phyloP scores from a whole-genome alignment of 2,888 invertebrate species.

The Drosophila suboccidentalis region DNA sequence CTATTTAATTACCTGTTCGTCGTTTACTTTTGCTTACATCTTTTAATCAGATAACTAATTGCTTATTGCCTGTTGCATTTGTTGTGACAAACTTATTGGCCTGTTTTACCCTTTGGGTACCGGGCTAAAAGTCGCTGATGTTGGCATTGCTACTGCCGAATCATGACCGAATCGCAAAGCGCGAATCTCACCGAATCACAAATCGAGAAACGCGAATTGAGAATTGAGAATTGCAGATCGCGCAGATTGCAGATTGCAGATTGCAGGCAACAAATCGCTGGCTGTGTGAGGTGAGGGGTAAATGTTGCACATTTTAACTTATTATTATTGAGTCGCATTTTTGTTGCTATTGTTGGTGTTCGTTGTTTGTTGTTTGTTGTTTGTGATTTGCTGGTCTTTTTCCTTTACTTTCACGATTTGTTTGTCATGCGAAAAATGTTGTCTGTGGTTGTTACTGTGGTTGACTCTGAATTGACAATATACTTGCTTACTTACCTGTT shows the following conservation, averaged over 20 bases:
- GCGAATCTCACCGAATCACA: constrained; percentile 20
- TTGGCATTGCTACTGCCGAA: constrained; percentile 44
- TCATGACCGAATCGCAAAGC: constrained; percentile 59
- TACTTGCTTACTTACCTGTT: constrained; percentile 50
- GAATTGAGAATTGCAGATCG: constrained; percentile 13
- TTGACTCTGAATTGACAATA: constrained; percentile 59
- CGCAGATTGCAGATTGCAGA: constrained; percentile 18
- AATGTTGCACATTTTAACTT: constrained; percentile 23
- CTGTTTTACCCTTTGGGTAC: neutral
- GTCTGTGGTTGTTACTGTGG: constrained; percentile 10
- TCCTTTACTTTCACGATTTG: constrained; percentile 73
- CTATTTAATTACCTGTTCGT: too few relatives aligned
- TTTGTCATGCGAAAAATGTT: constrained; percentile 8
- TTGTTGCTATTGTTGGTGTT: constrained; percentile 18
- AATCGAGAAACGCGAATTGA: constrained; percentile 22
- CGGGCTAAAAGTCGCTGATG: neutral
- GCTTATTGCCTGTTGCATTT: too few relatives aligned
- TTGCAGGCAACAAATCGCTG: constrained; percentile 14
- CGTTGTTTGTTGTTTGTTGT: too few relatives aligned
- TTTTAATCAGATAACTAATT: too few relatives aligned
- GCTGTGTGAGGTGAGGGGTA: neutral
- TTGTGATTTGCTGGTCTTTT: constrained; percentile 56
- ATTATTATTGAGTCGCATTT: constrained; percentile 47
- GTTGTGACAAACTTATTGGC: neutral
- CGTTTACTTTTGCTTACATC: too few relatives aligned